A percentile compares a stretch with the other conserved stretches of the same genome.
phyloP scores from a whole-genome alignment of 2,888 invertebrate species.

The Perizoma flavofasciatum region DNA sequence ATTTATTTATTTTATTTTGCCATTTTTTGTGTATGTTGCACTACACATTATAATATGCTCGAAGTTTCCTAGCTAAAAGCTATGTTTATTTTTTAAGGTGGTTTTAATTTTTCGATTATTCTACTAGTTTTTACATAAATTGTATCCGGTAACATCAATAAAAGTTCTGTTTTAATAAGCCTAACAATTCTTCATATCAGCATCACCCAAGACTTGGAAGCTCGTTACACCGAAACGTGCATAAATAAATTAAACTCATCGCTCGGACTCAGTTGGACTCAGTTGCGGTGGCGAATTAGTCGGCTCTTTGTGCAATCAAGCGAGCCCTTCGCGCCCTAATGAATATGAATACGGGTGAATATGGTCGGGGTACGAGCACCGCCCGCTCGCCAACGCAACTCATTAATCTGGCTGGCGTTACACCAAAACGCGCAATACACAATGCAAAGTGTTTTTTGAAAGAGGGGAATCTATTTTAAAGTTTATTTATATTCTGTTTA shows the following conservation, averaged over 20 bases:
- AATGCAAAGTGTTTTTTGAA: not conserved
- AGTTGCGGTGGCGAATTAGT: constrained; percentile 74
- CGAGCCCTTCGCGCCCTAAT: constrained; percentile 78
- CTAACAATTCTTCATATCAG: constrained; percentile 33
- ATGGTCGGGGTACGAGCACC: constrained; percentile 60
- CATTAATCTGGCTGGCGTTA: constrained; percentile 56
- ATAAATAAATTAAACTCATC: constrained; percentile 68
- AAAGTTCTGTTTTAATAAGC: no score
- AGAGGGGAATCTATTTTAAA: no score
- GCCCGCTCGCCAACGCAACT: constrained; percentile 62
- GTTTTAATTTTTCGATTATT: no score
- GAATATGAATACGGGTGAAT: constrained; percentile 79
- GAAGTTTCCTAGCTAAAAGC: no score
- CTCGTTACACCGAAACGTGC: constrained; percentile 54
- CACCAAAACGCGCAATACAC: constrained; percentile 39
- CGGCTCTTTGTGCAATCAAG: constrained; percentile 84
- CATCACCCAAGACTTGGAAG: constrained; percentile 41
- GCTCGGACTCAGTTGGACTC: constrained; percentile 43
- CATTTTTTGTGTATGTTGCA: no score
- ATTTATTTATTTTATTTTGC: no score
- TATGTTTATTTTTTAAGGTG: no score
- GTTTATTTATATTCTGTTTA: no score
- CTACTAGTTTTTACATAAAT: no score
- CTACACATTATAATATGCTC: no score
- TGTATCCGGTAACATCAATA: no score